phyloP scores from a whole-genome alignment of 2,797 vertebrate species.

The Bryconaethiops microstoma region DNA sequence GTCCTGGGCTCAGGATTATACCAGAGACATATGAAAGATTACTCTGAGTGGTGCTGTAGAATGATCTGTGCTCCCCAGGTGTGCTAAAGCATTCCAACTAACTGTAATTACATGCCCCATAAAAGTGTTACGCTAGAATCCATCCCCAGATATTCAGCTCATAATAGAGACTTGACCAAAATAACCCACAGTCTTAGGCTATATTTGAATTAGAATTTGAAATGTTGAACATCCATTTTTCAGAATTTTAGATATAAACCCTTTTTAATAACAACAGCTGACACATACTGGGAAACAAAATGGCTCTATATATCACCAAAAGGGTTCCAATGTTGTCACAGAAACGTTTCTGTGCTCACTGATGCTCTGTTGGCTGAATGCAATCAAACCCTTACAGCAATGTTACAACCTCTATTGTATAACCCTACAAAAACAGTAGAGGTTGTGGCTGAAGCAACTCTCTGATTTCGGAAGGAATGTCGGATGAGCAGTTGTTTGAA shows the following conservation, averaged over 20 bases:
- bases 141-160: slow-evolving; percentile 2
- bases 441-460: background rate
- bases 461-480: too few species aligned
- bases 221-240: too few species aligned
- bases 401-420: background rate
- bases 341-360: background rate
- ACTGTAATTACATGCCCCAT: slow-evolving; percentile 23
- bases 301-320: too few species aligned
- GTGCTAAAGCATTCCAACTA: slow-evolving; percentile 11
- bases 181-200: background rate
- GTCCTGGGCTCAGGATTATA: slow-evolving; percentile 19
- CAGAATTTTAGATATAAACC: too few species aligned
- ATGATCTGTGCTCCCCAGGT: slow-evolving; percentile 10
- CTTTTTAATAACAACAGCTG: too few species aligned
- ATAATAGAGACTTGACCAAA: background rate
- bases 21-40: slow-evolving; percentile 24
- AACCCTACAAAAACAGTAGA: background rate
- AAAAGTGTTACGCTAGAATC: background rate
- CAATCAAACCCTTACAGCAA: too few species aligned
- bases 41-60: slow-evolving; percentile 7
- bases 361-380: background rate
- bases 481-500: too few species aligned
- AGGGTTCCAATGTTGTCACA: too few species aligned
- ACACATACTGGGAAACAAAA: too few species aligned
- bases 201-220: too few species aligned